These are phyloP conservation scores for Orius laevigatus DNA, from an alignment of 1,140 invertebrate genomes.

Conservation along the genomic window DNA sequence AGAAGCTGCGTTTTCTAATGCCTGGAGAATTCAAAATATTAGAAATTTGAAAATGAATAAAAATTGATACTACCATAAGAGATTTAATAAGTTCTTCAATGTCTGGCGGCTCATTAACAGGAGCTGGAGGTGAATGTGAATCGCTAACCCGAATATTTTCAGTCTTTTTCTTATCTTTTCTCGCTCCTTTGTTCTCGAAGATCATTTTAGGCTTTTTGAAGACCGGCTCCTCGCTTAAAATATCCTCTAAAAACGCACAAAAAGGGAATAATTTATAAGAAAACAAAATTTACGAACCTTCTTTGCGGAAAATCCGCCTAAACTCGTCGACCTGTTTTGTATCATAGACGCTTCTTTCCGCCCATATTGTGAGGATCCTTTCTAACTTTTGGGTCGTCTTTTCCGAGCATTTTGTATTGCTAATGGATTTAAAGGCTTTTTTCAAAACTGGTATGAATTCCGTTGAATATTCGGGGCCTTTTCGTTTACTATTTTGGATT, in stretches of 20 bases:
- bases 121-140: constrained; percentile 56
- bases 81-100: constrained; percentile 75
- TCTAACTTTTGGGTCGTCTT: constrained; percentile 63
- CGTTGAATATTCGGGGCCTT: constrained; percentile 87
- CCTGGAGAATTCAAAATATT: constrained; percentile 35
- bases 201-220: constrained; percentile 17
- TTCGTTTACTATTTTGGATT: constrained; percentile 95
- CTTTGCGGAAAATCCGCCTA: constrained; percentile 28
- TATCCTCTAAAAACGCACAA: constrained; percentile 8
- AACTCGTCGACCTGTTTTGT: constrained; percentile 23
- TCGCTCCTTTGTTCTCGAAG: constrained; percentile 34
- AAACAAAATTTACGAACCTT: constrained; percentile 24
- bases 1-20: constrained; percentile 84
- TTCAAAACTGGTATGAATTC: constrained; percentile 61
- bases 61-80: constrained; percentile 31
- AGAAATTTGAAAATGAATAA: not conserved
- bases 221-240: constrained; percentile 15
- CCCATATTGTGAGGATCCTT: constrained; percentile 78
- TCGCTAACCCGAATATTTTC: constrained; percentile 24
- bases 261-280: too few species aligned
- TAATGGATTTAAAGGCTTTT: constrained; percentile 69
- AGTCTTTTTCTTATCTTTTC: too few species aligned
- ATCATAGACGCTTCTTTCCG: constrained; percentile 80
- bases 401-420: constrained; percentile 34
- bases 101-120: constrained; percentile 70